A percentile compares a stretch with the other conserved stretches of the same genome.
Evolutionary conservation across 2,888 invertebrate species (phyloP).

Genomic region (Lapara coniferarum): DNA sequence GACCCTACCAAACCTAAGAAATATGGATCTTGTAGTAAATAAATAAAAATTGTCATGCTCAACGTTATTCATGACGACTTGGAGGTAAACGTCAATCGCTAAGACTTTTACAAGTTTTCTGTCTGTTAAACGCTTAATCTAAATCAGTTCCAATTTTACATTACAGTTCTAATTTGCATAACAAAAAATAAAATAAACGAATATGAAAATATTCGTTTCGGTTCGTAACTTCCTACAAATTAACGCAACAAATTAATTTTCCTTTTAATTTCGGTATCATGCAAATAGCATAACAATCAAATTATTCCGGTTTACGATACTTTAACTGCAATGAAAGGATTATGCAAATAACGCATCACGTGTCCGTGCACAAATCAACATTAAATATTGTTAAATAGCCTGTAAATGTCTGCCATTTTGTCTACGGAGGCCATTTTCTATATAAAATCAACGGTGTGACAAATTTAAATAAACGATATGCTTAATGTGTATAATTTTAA

Average conservation of each 20-base stretch:
- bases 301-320: conserved; percentile 55
- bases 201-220: neutral
- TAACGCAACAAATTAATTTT: neutral
- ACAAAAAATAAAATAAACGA: neutral
- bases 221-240: neutral
- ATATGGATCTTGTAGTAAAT: too few relatives aligned
- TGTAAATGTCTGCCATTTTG: conserved; percentile 73
- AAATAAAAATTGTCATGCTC: too few relatives aligned
- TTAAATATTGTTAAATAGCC: conserved; percentile 78
- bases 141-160: too few relatives aligned
- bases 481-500: conserved; percentile 68
- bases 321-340: conserved; percentile 59
- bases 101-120: too few relatives aligned
- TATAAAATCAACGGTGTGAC: conserved; percentile 79
- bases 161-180: neutral
- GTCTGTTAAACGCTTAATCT: too few relatives aligned
- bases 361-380: conserved; percentile 67
- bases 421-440: conserved; percentile 59
- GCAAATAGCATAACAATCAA: conserved; percentile 44
- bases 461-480: conserved; percentile 79
- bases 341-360: conserved; percentile 75
- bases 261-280: conserved; percentile 13
- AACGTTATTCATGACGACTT: too few relatives aligned
- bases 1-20: too few relatives aligned
- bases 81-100: too few relatives aligned